Conservation (phyloP, 92 coral and sea anemone species). For the Porites lobata region DNA sequence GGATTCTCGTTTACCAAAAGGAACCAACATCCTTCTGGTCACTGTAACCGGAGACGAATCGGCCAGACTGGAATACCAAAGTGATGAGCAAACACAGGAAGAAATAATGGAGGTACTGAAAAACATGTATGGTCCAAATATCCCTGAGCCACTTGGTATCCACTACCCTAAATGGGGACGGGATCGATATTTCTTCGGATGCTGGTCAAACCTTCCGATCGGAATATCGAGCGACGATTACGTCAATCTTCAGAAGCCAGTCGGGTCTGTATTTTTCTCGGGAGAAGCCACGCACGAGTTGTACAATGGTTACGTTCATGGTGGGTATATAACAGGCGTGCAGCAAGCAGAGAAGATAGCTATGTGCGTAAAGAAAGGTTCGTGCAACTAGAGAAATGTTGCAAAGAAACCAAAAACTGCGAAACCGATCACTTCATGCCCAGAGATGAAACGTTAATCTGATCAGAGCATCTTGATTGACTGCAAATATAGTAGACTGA, state of each 20-base stretch:
- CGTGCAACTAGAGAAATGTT: not conserved
- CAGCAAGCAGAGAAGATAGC: slow-evolving; percentile 70
- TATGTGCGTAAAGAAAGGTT: slow-evolving; percentile 31
- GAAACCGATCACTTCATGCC: not conserved
- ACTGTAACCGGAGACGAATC: slow-evolving; percentile 95
- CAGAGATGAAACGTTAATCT: no score
- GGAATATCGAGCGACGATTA: slow-evolving; percentile 80
- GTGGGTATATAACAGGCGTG: slow-evolving; percentile 80
- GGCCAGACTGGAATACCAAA: slow-evolving; percentile 75
- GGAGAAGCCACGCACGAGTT: slow-evolving; percentile 93
- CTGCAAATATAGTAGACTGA: no score
- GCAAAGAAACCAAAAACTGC: not conserved
- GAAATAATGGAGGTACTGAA: slow-evolving; percentile 87
- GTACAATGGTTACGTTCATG: slow-evolving; percentile 90
- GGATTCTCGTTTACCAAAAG: slow-evolving; percentile 77
- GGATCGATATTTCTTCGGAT: slow-evolving; percentile 74
- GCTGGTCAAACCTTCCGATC: slow-evolving; percentile 86
- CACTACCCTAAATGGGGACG: slow-evolving; percentile 80
- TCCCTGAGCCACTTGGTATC: slow-evolving; percentile 79
- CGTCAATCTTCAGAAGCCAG: slow-evolving; percentile 64
- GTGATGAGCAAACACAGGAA: slow-evolving; percentile 51
- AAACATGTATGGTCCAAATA: slow-evolving; percentile 69
- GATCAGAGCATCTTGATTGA: no score
- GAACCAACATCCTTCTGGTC: slow-evolving; percentile 84
- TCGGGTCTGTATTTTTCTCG: slow-evolving; percentile 72